A percentile compares a stretch with the other conserved stretches of the same genome.
phyloP scores from a whole-genome alignment of 2,113 vertebrate genomes.

The Aegithalos caudatus region DNA sequence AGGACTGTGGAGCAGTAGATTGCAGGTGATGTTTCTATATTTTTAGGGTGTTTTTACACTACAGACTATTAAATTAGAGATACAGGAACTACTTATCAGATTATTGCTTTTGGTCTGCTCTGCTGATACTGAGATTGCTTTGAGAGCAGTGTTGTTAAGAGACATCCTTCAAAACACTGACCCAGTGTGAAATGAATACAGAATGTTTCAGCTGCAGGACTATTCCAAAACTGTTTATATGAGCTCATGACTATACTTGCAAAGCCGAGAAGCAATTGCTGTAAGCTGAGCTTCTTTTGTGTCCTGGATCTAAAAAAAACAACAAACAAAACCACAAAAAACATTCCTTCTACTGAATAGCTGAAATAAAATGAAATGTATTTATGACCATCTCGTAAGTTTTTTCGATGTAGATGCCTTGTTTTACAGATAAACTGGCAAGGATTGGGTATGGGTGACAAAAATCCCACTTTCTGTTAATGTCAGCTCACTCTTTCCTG shows the following conservation, averaged over 20 bases:
- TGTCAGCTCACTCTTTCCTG: background rate
- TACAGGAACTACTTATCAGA: background rate
- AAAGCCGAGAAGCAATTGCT: background rate
- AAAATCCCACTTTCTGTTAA: background rate
- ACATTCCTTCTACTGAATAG: background rate
- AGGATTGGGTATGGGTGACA: background rate
- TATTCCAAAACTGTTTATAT: background rate
- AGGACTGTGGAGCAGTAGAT: background rate
- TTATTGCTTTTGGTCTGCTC: background rate
- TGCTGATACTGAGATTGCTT: background rate
- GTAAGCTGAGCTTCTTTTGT: background rate
- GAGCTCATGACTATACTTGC: background rate
- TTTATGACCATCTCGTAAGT: background rate
- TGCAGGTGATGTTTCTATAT: background rate
- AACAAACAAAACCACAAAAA: background rate
- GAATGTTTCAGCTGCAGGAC: background rate
- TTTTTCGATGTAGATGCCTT: background rate
- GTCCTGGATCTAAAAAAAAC: background rate
- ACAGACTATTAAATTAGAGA: background rate
- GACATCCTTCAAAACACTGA: background rate
- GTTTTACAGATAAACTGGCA: background rate
- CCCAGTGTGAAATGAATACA: background rate
- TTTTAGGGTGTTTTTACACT: background rate
- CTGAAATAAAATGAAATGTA: background rate
- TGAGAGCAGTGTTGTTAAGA: background rate